Base-by-base conservation (phyloP, 2,888 invertebrate species). In the Agonum fuliginosum region DNA sequence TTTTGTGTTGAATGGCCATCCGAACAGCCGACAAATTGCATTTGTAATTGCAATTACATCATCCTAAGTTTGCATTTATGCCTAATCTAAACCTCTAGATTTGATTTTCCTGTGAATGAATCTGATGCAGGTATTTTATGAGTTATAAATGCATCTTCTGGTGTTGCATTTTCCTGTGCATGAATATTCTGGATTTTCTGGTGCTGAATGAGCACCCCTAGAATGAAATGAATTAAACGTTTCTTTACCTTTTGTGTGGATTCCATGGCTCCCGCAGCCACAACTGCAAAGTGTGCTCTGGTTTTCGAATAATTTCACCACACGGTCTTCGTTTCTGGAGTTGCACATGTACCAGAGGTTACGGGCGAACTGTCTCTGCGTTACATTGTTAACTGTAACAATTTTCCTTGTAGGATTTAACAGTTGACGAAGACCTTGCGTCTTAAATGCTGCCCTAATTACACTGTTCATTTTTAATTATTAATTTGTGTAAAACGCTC, bases 261-360 rank as follows among this genome's bases (percentile, higher is more conserved):
- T 85, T 37, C 88, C 88, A 82, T 90, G 89, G 14, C 89, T 88
- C 27, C 90, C 91, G 84, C 93, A 94, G 20, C 93, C 93, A 81
- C 93, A 94, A 80, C 89, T 89, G 84, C 93, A 94, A 41, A 90
- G 87, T 80, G 91, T 88, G 82, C 90, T 91, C 81, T 91, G 91
- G 78, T 89, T 90, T 79, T 89, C 88, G 14, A 91, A 86, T 54
- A 81, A 78, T 51, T 81, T 79, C 43, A 83, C 79, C 20, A 83
- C 79, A 37, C 79, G 78, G 43, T 82, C 81, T 71, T 85, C 84
- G 77, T 82, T 83, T 72, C 85, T 85, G 78, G 83, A 85, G 80
- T 87, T 89, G 81, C 88, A 92, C 91, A 93, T 91, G 89, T 93
- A 92, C 93, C 93, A 94, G 83, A 94, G 87, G 81, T 91, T 91